phyloP scores from a whole-genome alignment of 2,113 vertebrate genomes.

The Corvus moneduloides region DNA sequence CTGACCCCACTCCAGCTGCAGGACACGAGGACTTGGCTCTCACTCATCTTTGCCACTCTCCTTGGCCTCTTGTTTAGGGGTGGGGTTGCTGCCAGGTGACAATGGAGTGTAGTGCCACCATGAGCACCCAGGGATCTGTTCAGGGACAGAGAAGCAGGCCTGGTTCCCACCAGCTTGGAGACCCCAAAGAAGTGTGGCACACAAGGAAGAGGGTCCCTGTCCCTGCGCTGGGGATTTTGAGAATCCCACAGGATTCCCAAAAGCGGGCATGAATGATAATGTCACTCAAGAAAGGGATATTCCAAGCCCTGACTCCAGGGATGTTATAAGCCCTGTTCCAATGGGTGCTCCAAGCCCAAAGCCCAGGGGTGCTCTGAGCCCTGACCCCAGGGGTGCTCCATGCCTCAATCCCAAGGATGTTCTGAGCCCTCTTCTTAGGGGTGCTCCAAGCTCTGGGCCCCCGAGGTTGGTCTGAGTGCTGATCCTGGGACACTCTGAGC shows the following conservation, averaged over 20 bases:
- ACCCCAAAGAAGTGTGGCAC: not conserved
- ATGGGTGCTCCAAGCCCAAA: not conserved
- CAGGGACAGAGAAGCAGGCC: not conserved
- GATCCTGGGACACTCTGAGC: not conserved
- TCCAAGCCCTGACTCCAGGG: not conserved
- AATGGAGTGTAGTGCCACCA: not conserved
- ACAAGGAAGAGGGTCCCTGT: not conserved
- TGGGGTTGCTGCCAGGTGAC: not conserved
- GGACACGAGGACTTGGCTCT: not conserved
- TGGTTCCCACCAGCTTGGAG: not conserved
- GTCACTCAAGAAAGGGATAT: not conserved
- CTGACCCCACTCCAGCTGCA: not conserved
- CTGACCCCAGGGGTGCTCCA: not conserved
- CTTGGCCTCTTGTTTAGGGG: not conserved
- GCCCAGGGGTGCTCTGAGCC: not conserved
- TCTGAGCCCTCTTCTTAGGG: not conserved
- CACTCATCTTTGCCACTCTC: not conserved
- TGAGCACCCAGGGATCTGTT: no score
- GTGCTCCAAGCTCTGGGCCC: not conserved
- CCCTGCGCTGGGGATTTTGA: no score
- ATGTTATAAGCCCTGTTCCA: not conserved
- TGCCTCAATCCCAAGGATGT: not conserved
- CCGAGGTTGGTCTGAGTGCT: not conserved
- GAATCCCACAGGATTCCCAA: not conserved
- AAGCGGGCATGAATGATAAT: not conserved